Conservation (phyloP, 2,113 vertebrate species). For the Marmota flaviventris region DNA sequence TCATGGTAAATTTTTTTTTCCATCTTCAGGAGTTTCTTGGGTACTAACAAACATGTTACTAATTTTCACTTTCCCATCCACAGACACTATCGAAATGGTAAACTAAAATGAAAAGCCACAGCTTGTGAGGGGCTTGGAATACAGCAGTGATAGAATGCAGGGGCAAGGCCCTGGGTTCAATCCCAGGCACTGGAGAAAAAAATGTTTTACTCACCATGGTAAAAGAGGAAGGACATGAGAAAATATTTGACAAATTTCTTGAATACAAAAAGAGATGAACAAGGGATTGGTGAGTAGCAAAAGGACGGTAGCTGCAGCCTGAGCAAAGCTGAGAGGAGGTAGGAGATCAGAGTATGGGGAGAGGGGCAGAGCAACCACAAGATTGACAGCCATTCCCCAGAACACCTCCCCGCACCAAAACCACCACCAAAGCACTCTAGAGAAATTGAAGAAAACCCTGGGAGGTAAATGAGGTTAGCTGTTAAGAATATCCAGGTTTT, state of each 20-base stretch:
- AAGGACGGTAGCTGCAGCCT: neutral
- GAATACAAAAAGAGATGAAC: neutral
- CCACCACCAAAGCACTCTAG: neutral
- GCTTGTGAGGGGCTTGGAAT: neutral
- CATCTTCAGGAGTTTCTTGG: neutral
- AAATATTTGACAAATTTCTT: neutral
- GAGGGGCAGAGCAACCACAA: neutral
- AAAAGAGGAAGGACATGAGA: neutral
- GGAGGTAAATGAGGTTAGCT: neutral
- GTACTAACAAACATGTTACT: neutral
- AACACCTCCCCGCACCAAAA: neutral
- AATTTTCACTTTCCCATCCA: neutral
- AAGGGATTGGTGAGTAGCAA: neutral
- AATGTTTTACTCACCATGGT: neutral
- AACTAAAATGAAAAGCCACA: neutral
- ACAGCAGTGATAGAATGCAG: neutral
- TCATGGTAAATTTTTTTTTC: neutral
- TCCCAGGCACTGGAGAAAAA: neutral
- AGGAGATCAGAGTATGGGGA: fast-evolving
- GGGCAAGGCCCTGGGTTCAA: neutral
- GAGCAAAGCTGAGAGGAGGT: neutral
- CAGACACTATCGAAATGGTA: neutral
- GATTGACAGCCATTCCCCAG: neutral
- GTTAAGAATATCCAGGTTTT: constrained; percentile 1
- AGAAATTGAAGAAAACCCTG: neutral